Evolutionary conservation across 1,140 invertebrate genomes (phyloP), one percentile per base, ranked within the genome.

Genomic region (Drosophila mojavensis): DNA sequence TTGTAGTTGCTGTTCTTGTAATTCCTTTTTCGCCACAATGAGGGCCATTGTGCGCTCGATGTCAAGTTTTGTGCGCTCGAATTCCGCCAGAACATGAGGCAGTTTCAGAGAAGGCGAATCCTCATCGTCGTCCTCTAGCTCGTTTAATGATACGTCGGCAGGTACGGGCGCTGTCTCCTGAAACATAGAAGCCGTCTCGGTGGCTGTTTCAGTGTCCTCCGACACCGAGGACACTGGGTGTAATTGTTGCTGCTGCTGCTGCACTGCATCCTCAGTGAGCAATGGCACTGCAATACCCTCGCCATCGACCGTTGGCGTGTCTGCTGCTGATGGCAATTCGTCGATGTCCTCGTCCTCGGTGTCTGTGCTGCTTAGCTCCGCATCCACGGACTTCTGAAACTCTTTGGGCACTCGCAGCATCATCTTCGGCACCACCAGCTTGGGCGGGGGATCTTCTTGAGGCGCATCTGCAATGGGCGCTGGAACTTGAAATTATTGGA

Each of bases 351-450:
- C 83, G 0, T 91, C 90, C 24, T 90, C 85, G 10, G 78, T 85
- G 39, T 92, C 91, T 0, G 85, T 90, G 26, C 90, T 91, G 45
- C 89, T 92, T 6, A 92, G 62, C 39, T 76, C 91, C 28, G 84
- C 86, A 61, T 92, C 91, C 30, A 92, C 88, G 0, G 91, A 91
- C 48, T 91, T 92, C 28, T 92, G 91, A 70, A 88, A 92, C 55
- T 91, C 79, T 79, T 93, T 93, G 24, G 93, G 92, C n/a, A 94
- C 86, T 72, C 93, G 93, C 43, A 94, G 51, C 74, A 93, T 94
- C 10, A 94, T 90, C 79, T 94, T 94, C 59, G 93, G 93, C 30
- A 94, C 93, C 76, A 93, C 83, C 55, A 91, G 55, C 30, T 84
- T 91, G 15, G 79, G 86, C 28, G 28, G 1, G 4, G 62, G 20